Evolutionary conservation across 2,888 invertebrate species (phyloP).

Genomic region (Arge pagana): DNA sequence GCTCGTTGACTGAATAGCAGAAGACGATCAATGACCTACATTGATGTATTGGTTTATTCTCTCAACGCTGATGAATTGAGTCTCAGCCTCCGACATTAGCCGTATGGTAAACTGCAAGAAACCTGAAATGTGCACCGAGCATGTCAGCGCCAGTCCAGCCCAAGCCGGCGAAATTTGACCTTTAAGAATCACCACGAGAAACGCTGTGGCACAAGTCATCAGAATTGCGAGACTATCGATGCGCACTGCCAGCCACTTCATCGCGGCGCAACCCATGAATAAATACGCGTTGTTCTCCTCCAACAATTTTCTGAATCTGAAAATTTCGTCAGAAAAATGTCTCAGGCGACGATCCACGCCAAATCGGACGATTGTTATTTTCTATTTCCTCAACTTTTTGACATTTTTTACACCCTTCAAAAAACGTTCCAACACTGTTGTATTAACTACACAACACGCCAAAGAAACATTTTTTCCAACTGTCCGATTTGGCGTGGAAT

Average conservation of each 20-base stretch:
- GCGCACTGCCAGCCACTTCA: slow-evolving; percentile 54
- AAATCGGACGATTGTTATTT: too few species aligned
- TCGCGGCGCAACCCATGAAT: slow-evolving; percentile 60
- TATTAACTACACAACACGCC: too few species aligned
- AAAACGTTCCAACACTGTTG: too few species aligned
- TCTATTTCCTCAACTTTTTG: too few species aligned
- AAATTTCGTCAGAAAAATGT: slow-evolving; percentile 22
- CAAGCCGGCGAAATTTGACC: slow-evolving; percentile 60
- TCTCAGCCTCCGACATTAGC: slow-evolving; percentile 59
- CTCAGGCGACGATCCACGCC: too few species aligned
- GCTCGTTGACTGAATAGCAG: too few species aligned
- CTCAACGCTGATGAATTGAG: slow-evolving; percentile 60
- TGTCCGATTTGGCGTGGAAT: too few species aligned
- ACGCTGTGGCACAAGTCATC: slow-evolving; percentile 58
- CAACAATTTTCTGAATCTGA: slow-evolving; percentile 59
- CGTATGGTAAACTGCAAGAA: slow-evolving; percentile 63
- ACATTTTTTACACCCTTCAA: too few species aligned
- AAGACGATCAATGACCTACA: too few species aligned
- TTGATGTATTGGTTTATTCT: slow-evolving; percentile 53
- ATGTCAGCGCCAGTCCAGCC: slow-evolving; percentile 67
- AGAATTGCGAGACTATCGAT: slow-evolving; percentile 48
- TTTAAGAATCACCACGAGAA: slow-evolving; percentile 59
- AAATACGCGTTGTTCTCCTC: slow-evolving; percentile 60
- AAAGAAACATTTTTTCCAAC: too few species aligned
- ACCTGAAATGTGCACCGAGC: slow-evolving; percentile 65